Conservation (phyloP, 2,113 vertebrate species). For the Octodon degus region DNA sequence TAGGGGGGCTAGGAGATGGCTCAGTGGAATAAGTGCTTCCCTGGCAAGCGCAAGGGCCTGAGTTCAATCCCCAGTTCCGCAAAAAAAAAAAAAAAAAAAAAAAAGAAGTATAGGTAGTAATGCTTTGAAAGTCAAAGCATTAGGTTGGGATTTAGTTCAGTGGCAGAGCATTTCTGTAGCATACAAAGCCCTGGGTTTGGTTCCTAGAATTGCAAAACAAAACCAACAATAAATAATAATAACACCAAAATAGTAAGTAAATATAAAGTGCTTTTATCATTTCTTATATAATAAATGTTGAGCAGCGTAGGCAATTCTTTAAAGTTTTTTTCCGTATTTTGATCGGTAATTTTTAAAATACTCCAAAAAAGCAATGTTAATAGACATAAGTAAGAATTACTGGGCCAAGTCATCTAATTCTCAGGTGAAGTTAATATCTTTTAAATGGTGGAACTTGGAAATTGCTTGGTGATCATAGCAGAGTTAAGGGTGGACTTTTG, state of each 20-base stretch:
- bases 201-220: not conserved
- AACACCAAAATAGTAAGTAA: not conserved
- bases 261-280: not conserved
- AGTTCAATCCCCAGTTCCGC: too few species aligned
- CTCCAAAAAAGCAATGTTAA: not conserved
- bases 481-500: not conserved
- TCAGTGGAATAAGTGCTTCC: too few species aligned
- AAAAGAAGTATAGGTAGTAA: not conserved
- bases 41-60: too few species aligned
- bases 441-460: not conserved
- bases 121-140: conserved; percentile 36
- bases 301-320: not conserved
- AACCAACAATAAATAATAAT: not conserved
- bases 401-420: not conserved
- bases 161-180: not conserved
- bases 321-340: not conserved
- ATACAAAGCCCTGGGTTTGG: not conserved
- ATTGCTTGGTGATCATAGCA: not conserved
- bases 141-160: not conserved
- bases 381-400: not conserved
- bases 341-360: not conserved
- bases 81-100: too few species aligned
- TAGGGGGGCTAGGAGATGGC: too few species aligned
- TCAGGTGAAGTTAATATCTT: not conserved
- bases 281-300: not conserved